Conservation (phyloP, 2,888 invertebrate species). For the Pimpla rufipes region DNA sequence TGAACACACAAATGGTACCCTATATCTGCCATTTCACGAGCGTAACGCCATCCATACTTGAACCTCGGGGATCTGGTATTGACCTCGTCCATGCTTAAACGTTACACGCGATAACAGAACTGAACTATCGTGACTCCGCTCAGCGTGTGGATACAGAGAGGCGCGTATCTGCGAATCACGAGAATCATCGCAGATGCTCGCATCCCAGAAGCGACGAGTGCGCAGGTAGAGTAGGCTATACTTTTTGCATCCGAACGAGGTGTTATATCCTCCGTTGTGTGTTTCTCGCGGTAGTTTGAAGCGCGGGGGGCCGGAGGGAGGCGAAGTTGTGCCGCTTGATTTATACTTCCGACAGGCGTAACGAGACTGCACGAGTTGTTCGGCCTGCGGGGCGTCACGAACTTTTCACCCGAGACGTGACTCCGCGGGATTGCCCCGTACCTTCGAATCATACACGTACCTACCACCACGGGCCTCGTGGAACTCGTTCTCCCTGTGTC, state of each 20-base stretch:
- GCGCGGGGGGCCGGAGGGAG: slow-evolving; percentile 60
- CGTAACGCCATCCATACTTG: neutral
- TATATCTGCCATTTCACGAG: neutral
- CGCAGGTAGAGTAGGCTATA: slow-evolving; percentile 11
- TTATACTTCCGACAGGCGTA: slow-evolving; percentile 83
- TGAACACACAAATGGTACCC: neutral
- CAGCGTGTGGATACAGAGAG: neutral
- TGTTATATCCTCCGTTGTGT: slow-evolving; percentile 27
- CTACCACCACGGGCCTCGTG: neutral
- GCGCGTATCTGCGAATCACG: neutral
- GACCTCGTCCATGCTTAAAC: neutral
- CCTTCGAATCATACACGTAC: slow-evolving; percentile 41
- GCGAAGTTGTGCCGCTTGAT: slow-evolving; percentile 78
- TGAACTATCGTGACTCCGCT: neutral
- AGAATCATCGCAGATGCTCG: neutral
- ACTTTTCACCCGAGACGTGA: slow-evolving; percentile 71
- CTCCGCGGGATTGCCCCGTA: slow-evolving; percentile 66
- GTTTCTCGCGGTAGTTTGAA: slow-evolving; percentile 69
- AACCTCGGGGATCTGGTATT: neutral
- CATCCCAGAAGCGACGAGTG: neutral
- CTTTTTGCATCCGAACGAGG: slow-evolving; percentile 24
- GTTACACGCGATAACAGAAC: neutral
- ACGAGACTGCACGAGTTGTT: slow-evolving; percentile 77
- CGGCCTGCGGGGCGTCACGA: slow-evolving; percentile 71
- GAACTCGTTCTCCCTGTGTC: slow-evolving; percentile 15